Evolutionary conservation across 2,113 vertebrate species (phyloP), one percentile per base, ranked within the genome.

Genomic region (Gadus chalcogrammus): DNA sequence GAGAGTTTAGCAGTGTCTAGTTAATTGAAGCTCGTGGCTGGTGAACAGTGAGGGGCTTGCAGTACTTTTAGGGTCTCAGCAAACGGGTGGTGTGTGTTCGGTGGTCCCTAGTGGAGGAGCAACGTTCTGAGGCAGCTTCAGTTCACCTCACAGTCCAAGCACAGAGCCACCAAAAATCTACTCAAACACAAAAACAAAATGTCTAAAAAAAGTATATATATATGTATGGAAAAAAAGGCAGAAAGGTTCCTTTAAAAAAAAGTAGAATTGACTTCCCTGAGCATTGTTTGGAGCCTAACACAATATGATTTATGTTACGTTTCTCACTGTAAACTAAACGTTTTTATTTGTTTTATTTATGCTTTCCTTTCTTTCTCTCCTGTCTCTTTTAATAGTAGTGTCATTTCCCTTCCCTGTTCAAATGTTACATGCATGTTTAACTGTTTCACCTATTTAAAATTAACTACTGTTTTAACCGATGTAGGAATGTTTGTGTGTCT

Each of bases 101-200:
- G 42, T 13, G 12, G 42, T 13, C 9, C 42, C 42, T 48, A 2
- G 12, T 12, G 42, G 42, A 35, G 42, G 42, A 48, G 12, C 42
- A 48, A 13, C 42, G 42, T 48, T 48, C 42, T 48, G 42, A 13
- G 42, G 42, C 42, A 48, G 42, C 42, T 59, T 71, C 16, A 55
- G 76, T 20, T 88, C 90, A 83, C 77, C 78, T 83, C 94, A 84
- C 42, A 48, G 90, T 89, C 82, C 82, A 81, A 90, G 87, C 91
- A 93, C 90, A 88, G 93, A 95, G 92, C 91, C 83, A 85, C 82
- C 75, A 87, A 72, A 87, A 87, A 82, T 81, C 90, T 88, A 20
- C 6, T 68, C 3, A 82, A 93, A 79, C 84, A 92, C 86, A 91
- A 89, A 90, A 88, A 90, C 81, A 84, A 84, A 88, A 82, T 31